Evolutionary conservation across 2,888 invertebrate species (phyloP).

Genomic region (Perizoma flavofasciatum): DNA sequence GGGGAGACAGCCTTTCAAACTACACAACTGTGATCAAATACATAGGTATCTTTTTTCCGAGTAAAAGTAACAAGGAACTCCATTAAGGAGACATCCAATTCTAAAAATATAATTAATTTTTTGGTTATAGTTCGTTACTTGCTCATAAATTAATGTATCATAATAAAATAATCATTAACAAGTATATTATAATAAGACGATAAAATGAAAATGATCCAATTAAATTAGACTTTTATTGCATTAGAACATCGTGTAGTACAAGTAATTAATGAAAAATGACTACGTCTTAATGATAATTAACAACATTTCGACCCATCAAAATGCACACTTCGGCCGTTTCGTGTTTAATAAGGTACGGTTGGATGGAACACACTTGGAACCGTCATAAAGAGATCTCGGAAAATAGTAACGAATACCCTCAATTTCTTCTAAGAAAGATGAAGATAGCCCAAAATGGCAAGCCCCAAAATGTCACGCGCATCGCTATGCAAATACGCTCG

Average conservation of each 20-base stretch:
- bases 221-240: conserved; percentile 71
- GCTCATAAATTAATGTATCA: conserved; percentile 42
- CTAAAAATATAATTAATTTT: conserved; percentile 32
- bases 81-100: conserved; percentile 6
- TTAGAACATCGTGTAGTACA: conserved; percentile 59
- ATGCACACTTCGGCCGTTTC: conserved; percentile 43
- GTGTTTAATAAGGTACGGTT: conserved; percentile 48
- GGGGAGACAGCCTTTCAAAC: conserved; percentile 18
- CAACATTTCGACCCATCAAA: conserved; percentile 61
- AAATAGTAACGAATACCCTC: conserved; percentile 51
- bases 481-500: conserved; percentile 75
- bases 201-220: conserved; percentile 68
- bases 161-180: conserved; percentile 60
- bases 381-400: conserved; percentile 53
- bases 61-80: too few relatives aligned
- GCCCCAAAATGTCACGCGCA: conserved; percentile 61
- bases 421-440: conserved; percentile 48
- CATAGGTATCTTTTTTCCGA: too few relatives aligned
- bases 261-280: conserved; percentile 68
- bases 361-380: conserved; percentile 43
- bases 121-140: conserved; percentile 42
- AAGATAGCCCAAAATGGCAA: conserved; percentile 68
- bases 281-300: conserved; percentile 65
- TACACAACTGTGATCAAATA: too few relatives aligned
- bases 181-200: conserved; percentile 64